Conservation (phyloP, 2,113 vertebrate genomes). For the Forbesichthys agassizii region DNA sequence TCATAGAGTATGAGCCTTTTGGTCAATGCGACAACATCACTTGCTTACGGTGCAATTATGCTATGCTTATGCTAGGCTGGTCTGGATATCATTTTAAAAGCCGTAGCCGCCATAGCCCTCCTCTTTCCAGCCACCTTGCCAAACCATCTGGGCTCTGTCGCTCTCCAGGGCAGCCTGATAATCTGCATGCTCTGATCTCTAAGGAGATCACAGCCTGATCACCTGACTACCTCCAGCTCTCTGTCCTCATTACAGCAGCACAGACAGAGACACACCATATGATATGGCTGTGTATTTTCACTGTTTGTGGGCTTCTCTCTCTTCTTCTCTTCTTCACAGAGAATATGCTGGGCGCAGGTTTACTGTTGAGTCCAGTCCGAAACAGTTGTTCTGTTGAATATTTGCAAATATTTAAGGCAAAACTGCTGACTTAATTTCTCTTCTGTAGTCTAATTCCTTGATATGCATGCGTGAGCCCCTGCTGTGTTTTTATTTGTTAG, state of each 20-base stretch:
- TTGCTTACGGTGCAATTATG: neutral
- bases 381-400: constrained; percentile 26
- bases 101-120: constrained; percentile 11
- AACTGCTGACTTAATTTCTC: constrained; percentile 47
- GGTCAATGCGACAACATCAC: neutral
- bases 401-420: constrained; percentile 46
- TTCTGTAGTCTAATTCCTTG: constrained; percentile 38
- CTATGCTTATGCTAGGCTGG: neutral
- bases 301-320: constrained; percentile 63
- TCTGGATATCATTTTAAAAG: constrained; percentile 28
- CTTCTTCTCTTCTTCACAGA: constrained; percentile 44
- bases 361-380: constrained; percentile 27
- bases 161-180: constrained; percentile 58
- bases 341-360: constrained; percentile 25
- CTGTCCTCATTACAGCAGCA: constrained; percentile 64
- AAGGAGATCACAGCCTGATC: constrained; percentile 72
- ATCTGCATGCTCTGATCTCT: constrained; percentile 70
- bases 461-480: constrained; percentile 39
- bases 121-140: constrained; percentile 49
- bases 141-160: constrained; percentile 54
- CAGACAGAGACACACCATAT: constrained; percentile 55
- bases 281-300: constrained; percentile 64
- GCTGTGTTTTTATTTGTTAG: constrained; percentile 41
- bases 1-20: constrained; percentile 90
- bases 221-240: constrained; percentile 72